Evolutionary conservation across 2,888 invertebrate species (phyloP), one percentile per base, ranked within the genome.

Genomic region (Furcula furcula): DNA sequence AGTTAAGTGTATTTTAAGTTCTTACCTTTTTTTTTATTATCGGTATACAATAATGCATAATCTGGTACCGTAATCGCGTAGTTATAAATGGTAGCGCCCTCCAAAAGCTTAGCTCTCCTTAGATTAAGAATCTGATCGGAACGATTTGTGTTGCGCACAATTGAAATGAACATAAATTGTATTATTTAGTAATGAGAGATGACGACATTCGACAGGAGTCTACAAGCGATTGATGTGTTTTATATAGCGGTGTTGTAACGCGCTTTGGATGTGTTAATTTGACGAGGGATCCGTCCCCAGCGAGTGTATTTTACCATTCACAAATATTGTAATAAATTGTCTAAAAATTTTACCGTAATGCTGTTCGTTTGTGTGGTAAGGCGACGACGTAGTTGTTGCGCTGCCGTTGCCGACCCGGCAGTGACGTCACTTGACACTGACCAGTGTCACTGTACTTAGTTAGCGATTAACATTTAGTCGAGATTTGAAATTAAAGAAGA

Each of bases 381-480:
- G 40, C 34, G 62, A 59, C 49, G 59, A 47, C 36, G 59, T 58
- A 57, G 61, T 50, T 28, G 35, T 38, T 46, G 47, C 56, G 45
- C 51, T 51, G 55, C 52, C 46, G 37, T 45, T 43, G 44, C 46
- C 47, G 39, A 46, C 37, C 36, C 6, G 18, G 21, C 22, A 32
- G 34, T 38, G 31, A 36, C 41, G 49, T 46, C 38, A 40, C 42
- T 54, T 59, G 70, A 51, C 71, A 64, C 73, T 52, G 52, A 33
- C 35, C 39, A 37, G 72, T 75, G 81, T 74, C 81, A 68, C 70
- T 76, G 88, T 86, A 87, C 86, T 87, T 88, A 87, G 77, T 71
- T 86, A 88, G 86, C 69, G 69, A 72, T 59, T 77, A 81, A 79
- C 71, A 69, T 66, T 72, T 84, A 83, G 82, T 78, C 79, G 78